These are phyloP conservation scores for Harpalus rubripes DNA, from an alignment of 2,888 invertebrate species.

Conservation along the genomic window DNA sequence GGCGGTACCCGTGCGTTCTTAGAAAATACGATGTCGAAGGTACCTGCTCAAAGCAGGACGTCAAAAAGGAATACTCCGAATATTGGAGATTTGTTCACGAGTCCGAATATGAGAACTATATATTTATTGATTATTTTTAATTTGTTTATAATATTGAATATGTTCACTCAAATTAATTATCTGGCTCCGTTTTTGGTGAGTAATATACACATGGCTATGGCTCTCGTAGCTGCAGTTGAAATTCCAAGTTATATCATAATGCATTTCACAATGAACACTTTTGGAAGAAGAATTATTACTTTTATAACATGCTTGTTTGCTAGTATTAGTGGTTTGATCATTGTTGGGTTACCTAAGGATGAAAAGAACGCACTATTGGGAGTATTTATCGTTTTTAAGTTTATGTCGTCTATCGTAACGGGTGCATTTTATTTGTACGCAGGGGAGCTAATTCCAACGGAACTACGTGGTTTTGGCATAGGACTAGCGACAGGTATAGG, in stretches of 20 bases:
- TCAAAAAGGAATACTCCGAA: constrained; percentile 83
- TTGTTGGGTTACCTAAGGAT: constrained; percentile 89
- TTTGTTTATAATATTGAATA: constrained; percentile 96
- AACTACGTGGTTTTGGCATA: constrained; percentile 93
- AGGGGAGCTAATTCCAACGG: constrained; percentile 94
- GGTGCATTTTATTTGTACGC: constrained; percentile 93
- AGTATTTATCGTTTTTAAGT: constrained; percentile 88
- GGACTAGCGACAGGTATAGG: constrained; percentile 95
- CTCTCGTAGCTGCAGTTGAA: constrained; percentile 92
- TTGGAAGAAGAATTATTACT: constrained; percentile 91
- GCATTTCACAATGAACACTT: constrained; percentile 93
- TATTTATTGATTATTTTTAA: constrained; percentile 91
- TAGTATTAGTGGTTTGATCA: constrained; percentile 91
- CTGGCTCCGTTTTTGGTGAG: constrained; percentile 93
- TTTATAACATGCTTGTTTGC: constrained; percentile 88
- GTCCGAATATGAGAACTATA: constrained; percentile 93
- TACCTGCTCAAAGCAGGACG: too few relatives aligned
- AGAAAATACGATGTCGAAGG: too few relatives aligned
- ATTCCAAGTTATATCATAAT: constrained; percentile 93
- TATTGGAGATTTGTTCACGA: constrained; percentile 84
- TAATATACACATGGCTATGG: constrained; percentile 93
- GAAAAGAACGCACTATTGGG: too few relatives aligned
- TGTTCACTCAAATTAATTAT: constrained; percentile 94
- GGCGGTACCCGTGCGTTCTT: too few relatives aligned
- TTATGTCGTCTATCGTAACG: constrained; percentile 81